phyloP scores from a whole-genome alignment of 2,113 vertebrate genomes.

The Urocitellus parryii region DNA sequence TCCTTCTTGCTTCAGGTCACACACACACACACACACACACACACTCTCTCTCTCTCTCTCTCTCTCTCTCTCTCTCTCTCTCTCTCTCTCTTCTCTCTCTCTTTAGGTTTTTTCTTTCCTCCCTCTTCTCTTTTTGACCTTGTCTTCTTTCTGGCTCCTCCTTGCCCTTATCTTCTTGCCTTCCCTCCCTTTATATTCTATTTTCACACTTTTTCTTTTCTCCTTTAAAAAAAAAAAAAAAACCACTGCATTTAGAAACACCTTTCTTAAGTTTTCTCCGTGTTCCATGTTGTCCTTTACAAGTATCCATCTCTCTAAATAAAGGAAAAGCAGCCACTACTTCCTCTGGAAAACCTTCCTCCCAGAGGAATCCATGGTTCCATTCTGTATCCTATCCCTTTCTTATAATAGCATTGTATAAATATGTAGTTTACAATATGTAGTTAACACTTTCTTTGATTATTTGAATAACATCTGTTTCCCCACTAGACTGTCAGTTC shows the following conservation, averaged over 20 bases:
- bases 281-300: not conserved
- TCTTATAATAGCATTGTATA: not conserved
- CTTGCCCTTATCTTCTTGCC: not conserved
- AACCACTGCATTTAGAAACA: not conserved
- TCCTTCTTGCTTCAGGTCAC: not conserved
- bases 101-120: not conserved
- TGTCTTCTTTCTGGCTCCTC: not conserved
- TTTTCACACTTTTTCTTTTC: not conserved
- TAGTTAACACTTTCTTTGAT: not conserved
- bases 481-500: not conserved
- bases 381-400: not conserved
- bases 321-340: not conserved
- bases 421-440: not conserved
- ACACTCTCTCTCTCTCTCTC: too few species aligned
- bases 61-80: too few species aligned
- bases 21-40: not conserved
- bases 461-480: not conserved
- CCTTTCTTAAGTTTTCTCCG: not conserved
- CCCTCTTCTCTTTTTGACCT: not conserved
- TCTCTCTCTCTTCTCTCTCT: not conserved
- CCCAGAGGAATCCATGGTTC: not conserved
- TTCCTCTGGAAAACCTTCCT: not conserved
- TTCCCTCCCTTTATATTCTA: not conserved
- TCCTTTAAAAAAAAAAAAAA: not conserved
- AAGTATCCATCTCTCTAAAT: not conserved